phyloP scores from a whole-genome alignment of 2,797 vertebrate genomes.

The Sebastes paucispinis region DNA sequence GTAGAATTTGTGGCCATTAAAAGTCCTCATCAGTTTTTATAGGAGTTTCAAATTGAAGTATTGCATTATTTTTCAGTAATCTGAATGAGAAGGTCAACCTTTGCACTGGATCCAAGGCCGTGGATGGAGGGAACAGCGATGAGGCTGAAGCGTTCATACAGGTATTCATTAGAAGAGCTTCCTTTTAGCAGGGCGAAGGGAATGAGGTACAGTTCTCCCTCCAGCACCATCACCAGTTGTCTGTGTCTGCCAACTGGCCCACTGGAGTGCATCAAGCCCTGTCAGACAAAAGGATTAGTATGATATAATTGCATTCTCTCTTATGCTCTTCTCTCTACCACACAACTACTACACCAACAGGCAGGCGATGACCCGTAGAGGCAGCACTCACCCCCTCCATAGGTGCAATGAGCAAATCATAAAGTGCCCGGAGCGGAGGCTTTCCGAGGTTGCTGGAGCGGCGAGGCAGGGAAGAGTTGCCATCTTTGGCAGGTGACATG shows the following conservation, averaged over 20 bases:
- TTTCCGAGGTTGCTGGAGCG: slow-evolving; percentile 86
- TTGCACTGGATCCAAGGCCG: slow-evolving; percentile 86
- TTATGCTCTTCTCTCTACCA: not conserved
- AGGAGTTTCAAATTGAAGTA: not conserved
- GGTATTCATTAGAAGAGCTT: slow-evolving; percentile 97
- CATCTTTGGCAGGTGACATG: slow-evolving; percentile 90
- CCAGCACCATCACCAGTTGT: slow-evolving; percentile 94
- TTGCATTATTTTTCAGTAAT: not conserved
- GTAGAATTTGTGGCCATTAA: not conserved
- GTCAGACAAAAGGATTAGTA: slow-evolving; percentile 42
- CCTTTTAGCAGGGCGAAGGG: slow-evolving; percentile 97
- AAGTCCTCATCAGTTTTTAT: not conserved
- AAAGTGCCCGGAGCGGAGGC: slow-evolving; percentile 92
- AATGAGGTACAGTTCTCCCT: slow-evolving; percentile 97
- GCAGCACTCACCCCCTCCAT: slow-evolving; percentile 95
- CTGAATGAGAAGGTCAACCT: slow-evolving; percentile 79
- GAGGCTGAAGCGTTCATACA: slow-evolving; percentile 97
- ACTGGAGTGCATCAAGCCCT: slow-evolving; percentile 98
- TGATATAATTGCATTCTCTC: not conserved
- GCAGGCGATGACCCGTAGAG: slow-evolving; percentile 7
- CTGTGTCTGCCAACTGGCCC: slow-evolving; percentile 95
- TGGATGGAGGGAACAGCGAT: slow-evolving; percentile 94
- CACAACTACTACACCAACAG: slow-evolving; percentile 3
- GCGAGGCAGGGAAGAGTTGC: slow-evolving; percentile 88
- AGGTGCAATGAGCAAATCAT: slow-evolving; percentile 95